Base-by-base conservation (phyloP, 64 coral and sea anemone species). In the Hydrozoanthus tunicans region DNA sequence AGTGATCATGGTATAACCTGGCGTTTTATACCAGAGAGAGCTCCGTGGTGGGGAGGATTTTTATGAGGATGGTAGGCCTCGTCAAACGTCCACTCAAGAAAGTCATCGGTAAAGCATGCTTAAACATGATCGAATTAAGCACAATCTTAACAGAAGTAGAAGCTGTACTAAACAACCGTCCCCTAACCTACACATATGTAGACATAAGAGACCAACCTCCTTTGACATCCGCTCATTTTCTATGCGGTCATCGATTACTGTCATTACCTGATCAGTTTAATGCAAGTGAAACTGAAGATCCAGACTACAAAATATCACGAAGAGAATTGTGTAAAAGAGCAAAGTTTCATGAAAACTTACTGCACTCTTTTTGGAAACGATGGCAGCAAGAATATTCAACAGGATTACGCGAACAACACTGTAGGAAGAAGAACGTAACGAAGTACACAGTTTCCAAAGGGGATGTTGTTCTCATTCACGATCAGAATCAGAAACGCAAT, bases 21-120 rank as follows among this genome's bases (percentile, higher is more conserved):
- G 62, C 82, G 67, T 20, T 86, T 70, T 68, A 86, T 85, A 24
- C 20, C 82, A 27, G 82, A 85, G 65, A 51, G 20, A 86, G 82
- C 82, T 64, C 63, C 53, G 8, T 80, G 78, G 78, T 80, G 62
- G 9, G 9, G 9, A 64, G 62, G 7, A 64, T 64, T 64, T 64
- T 13, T 64, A 7, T 6, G 24, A 80, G 82, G 11, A 27, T 70
- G 25, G 62, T 86, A 11, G 82, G 82, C 14, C 58, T 86, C 58
- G n/a, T 63, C 20, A 86, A 86, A 68, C 56, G 59, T 6, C 51
- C 15, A 32, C 24, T 86, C 10, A 68, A 86, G 82, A 92, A 91
- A 83, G 63, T 64, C 62, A 64, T 64, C 62, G 9, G 62, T 64
- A 11, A 64, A 15, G 9, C 62, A 11, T 64, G 62, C 9, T 64